These are phyloP conservation scores for Phaenicophaeus curvirostris DNA, from an alignment of 2,797 vertebrate species.

Conservation along the genomic window DNA sequence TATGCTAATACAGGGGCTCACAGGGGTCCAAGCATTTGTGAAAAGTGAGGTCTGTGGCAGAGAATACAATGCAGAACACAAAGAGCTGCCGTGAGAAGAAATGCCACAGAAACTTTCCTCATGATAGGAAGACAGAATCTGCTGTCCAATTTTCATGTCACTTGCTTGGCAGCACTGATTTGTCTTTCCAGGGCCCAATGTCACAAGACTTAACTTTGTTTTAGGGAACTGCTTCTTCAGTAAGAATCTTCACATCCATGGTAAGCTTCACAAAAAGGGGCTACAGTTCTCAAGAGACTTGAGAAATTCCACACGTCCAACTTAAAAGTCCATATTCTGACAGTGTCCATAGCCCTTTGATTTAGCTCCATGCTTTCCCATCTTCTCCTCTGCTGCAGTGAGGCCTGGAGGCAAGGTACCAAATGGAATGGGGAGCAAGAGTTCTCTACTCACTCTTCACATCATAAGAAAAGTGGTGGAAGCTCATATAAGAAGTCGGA, in stretches of 20 bases:
- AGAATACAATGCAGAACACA: background rate
- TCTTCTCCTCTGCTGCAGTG: background rate
- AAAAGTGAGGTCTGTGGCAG: background rate
- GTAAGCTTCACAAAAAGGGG: background rate
- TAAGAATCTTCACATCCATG: background rate
- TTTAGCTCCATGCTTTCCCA: background rate
- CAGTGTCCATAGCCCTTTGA: background rate
- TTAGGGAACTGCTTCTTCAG: background rate
- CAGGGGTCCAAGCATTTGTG: background rate
- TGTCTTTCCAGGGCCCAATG: too few species aligned
- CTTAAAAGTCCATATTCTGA: background rate
- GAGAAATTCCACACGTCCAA: background rate
- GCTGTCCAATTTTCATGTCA: too few species aligned
- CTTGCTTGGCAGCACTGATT: too few species aligned
- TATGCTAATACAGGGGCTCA: background rate
- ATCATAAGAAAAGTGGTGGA: background rate
- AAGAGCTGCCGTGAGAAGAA: background rate
- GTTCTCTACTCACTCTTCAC: background rate
- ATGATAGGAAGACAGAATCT: background rate
- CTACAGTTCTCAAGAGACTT: background rate
- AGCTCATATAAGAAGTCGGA: background rate
- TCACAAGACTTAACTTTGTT: too few species aligned
- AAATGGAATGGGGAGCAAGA: background rate
- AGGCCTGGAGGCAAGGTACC: background rate
- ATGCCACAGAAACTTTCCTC: background rate